Conservation (phyloP, 2,888 invertebrate genomes). For the Amiota communis region DNA sequence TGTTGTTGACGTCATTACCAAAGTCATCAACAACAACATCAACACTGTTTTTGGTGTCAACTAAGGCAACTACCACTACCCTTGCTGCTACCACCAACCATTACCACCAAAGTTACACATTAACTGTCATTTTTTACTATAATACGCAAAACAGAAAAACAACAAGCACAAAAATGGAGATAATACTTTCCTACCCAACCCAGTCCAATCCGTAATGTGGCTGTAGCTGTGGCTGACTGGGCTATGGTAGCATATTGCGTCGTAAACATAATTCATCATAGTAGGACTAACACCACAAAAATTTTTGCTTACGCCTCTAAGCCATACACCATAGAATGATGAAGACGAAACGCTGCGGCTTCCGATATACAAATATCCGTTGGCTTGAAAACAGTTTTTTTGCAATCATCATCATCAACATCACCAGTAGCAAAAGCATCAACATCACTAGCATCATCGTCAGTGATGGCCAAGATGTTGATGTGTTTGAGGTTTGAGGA, state of each 20-base stretch:
- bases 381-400: not conserved
- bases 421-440: constrained; percentile 42
- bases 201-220: not conserved
- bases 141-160: not conserved
- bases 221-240: not conserved
- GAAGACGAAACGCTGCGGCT: constrained; percentile 34
- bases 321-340: no score
- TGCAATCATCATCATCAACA: constrained; percentile 20
- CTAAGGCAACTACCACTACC: not conserved
- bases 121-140: constrained; percentile 12
- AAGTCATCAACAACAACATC: constrained; percentile 4
- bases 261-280: constrained; percentile 68
- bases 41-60: not conserved
- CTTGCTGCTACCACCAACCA: not conserved
- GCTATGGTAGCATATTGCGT: constrained; percentile 59
- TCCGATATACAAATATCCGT: not conserved
- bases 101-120: not conserved
- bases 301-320: constrained; percentile 8
- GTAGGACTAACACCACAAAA: constrained; percentile 40
- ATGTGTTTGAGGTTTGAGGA: no score
- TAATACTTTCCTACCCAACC: not conserved
- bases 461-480: constrained; percentile 48
- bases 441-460: constrained; percentile 47
- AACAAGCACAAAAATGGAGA: not conserved
- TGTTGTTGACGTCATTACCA: constrained; percentile 17